Evolutionary conservation across 2,113 vertebrate genomes (phyloP), one percentile per base, ranked within the genome.

Genomic region (Vulpes vulpes): DNA sequence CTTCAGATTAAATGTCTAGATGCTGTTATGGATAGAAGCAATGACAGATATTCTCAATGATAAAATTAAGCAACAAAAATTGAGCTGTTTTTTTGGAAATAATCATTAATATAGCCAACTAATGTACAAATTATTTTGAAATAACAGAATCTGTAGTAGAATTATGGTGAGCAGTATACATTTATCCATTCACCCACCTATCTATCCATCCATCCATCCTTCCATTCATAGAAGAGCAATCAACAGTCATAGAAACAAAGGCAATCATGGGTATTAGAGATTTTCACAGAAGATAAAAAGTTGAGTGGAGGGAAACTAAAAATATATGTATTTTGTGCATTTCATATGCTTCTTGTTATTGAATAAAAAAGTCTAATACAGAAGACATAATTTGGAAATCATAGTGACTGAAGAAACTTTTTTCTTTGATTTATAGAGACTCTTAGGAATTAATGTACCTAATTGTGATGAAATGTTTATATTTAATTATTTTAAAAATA

Each of bases 181-280:
- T 38, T 1, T 4, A 67, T 10, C 23, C 7, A 7, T 43, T 43
- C 43, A 43, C 43, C 43, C 43, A n/a, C 43, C 43, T 4, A 76
- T 10, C 23, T n/a, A 53, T 32, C 53, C 20, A 30, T n/a, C 15
- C 38, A 51, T 11, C 5, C 27, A n/a, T 73, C 6, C 43, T 43
- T 65, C 3, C 9, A 32, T 23, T 5, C 20, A 30, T 51, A 53
- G 8, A 30, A 27, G 9, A 87, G 3, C 25, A 71, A n/a, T 2
- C 20, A 76, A 74, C 20, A 88, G 3, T 67, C 53, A 38, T 9
- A 32, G 11, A 90, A 81, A 60, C 3, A 78, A 57, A 64, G 79
- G 71, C 1, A 82, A 12, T 81, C 14, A 81, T 0, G 0, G 20
- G 30, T 43, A 49, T 30, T 35, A 22, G 2, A 8, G 19, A 0